phyloP scores from a whole-genome alignment of 53 echinoderm and acorn worm species.

The Arbacia lixula region DNA sequence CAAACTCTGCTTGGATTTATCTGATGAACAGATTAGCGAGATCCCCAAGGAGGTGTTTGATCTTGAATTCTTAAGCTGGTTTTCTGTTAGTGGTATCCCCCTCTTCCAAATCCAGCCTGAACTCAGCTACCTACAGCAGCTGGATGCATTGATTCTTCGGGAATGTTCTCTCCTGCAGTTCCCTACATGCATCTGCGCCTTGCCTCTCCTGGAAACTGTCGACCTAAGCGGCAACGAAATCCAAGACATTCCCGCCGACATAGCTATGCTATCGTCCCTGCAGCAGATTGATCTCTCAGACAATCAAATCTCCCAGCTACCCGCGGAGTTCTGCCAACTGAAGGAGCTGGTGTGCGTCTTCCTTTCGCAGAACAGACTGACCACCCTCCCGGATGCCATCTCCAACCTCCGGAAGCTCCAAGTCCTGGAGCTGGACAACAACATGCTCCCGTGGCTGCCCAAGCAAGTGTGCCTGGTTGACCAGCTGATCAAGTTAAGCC shows the following conservation, averaged over 20 bases:
- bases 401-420: conserved; percentile 62
- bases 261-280: not conserved
- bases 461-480: conserved; percentile 83
- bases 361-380: conserved; percentile 72
- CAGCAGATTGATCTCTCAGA: conserved; percentile 37
- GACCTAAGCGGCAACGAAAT: conserved; percentile 39
- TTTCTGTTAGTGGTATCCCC: conserved; percentile 18
- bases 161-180: conserved; percentile 21
- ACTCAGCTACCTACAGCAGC: conserved; percentile 17
- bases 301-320: conserved; percentile 17
- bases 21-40: conserved; percentile 8
- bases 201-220: conserved; percentile 10
- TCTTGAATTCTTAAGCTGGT: conserved; percentile 17
- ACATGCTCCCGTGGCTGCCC: conserved; percentile 73
- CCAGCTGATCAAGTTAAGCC: conserved; percentile 77
- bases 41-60: conserved; percentile 7
- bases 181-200: conserved; percentile 18
- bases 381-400: conserved; percentile 70
- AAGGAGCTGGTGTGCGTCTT: conserved; percentile 19
- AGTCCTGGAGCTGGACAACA: conserved; percentile 63
- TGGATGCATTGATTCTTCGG: conserved; percentile 13
- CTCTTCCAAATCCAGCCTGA: conserved; percentile 1
- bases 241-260: conserved; percentile 26
- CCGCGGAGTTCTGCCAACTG: conserved; percentile 16
- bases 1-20: conserved; percentile 31